Percentiles rank a stretch among this genome's conserved stretches.
Conservation (phyloP, 2,888 invertebrate genomes). For the Nipponacmea schrenckii region DNA sequence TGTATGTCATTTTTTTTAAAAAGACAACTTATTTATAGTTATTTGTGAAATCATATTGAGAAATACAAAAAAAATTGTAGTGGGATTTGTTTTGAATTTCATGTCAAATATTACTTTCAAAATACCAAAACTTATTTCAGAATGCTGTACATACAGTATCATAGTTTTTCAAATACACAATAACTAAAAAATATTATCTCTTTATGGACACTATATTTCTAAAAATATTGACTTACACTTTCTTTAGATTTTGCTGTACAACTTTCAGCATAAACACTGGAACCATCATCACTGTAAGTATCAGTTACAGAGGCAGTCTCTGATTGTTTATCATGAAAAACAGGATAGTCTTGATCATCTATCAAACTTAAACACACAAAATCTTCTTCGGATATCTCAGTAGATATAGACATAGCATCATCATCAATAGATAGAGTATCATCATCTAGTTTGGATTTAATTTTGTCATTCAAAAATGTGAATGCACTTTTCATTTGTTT, state of each 20-base stretch:
- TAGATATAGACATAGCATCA: conserved; percentile 80
- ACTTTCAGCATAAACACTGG: conserved; percentile 54
- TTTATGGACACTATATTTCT: no score
- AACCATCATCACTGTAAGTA: conserved; percentile 47
- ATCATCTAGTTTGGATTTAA: conserved; percentile 50
- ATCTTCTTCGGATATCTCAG: conserved; percentile 88
- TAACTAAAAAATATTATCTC: no score
- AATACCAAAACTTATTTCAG: no score
- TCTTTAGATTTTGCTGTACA: conserved; percentile 51
- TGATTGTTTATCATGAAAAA: conserved; percentile 69
- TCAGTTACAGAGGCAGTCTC: conserved; percentile 48
- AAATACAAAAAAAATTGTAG: no score
- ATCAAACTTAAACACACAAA: conserved; percentile 76
- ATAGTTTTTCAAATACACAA: no score
- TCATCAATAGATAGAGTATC: conserved; percentile 70
- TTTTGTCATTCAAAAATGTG: conserved; percentile 76
- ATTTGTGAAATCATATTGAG: no score
- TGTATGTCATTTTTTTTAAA: no score
- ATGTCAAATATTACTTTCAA: no score
- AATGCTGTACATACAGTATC: no score
- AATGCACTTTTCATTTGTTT: conserved; percentile 81
- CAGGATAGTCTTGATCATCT: conserved; percentile 72
- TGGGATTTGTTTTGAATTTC: no score
- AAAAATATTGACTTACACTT: conserved; percentile 35
- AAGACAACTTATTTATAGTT: no score